Percentiles rank a stretch among this genome's conserved stretches.
phyloP scores from a whole-genome alignment of 2,113 vertebrate species.

The Saguinus midas region DNA sequence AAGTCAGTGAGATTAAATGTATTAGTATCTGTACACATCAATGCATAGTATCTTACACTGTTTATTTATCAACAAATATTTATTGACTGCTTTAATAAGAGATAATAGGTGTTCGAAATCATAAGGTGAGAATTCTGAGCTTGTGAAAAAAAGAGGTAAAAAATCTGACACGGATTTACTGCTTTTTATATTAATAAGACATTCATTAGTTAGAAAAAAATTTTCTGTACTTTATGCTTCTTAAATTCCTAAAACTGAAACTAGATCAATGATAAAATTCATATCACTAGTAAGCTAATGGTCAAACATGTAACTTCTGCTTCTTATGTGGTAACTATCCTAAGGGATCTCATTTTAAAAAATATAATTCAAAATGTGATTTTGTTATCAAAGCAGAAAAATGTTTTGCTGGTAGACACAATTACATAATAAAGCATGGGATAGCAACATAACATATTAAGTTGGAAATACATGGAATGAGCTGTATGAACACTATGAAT shows the following conservation, averaged over 20 bases:
- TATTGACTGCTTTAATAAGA: neutral
- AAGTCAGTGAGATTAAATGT: slow-evolving; percentile 40
- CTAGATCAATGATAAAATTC: neutral
- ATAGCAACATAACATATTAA: neutral
- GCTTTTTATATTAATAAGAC: neutral
- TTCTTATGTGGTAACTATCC: neutral
- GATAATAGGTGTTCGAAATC: neutral
- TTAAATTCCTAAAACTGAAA: neutral
- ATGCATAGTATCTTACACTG: neutral
- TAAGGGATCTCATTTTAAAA: neutral
- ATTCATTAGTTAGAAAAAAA: neutral
- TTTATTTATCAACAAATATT: neutral
- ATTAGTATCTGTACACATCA: neutral
- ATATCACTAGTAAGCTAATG: neutral
- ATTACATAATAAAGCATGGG: neutral
- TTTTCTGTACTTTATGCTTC: neutral
- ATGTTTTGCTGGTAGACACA: neutral
- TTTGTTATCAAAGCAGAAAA: neutral
- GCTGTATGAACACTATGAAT: neutral
- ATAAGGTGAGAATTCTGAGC: neutral
- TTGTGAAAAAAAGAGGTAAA: neutral
- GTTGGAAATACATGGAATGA: neutral
- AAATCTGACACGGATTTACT: no score
- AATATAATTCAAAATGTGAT: neutral
- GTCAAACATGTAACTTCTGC: neutral